These are phyloP conservation scores for Galagoides demidoff DNA, from an alignment of 2,797 vertebrate genomes.

Conservation along the genomic window DNA sequence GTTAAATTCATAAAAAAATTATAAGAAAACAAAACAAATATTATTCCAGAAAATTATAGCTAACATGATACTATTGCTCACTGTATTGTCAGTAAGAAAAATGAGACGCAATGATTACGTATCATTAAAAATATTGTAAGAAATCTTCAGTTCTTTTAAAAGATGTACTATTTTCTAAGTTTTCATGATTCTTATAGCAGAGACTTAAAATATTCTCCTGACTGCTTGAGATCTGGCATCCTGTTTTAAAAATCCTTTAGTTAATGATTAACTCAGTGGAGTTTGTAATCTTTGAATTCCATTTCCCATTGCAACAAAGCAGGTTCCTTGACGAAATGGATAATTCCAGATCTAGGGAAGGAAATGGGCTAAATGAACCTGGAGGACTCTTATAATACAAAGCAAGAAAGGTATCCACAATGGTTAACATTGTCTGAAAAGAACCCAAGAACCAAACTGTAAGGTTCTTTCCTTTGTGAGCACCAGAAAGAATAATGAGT, in stretches of 20 bases:
- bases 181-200: not conserved
- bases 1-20: not conserved
- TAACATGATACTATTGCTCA: not conserved
- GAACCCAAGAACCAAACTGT: not conserved
- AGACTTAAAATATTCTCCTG: not conserved
- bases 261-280: not conserved
- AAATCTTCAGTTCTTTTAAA: not conserved
- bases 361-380: not conserved
- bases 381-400: not conserved
- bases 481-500: not conserved
- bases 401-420: not conserved
- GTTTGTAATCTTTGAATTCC: not conserved
- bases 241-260: not conserved
- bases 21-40: not conserved
- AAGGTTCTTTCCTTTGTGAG: not conserved
- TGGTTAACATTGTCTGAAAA: not conserved
- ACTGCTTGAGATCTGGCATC: not conserved
- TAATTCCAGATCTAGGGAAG: not conserved
- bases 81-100: not conserved
- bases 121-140: not conserved
- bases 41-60: not conserved
- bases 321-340: not conserved
- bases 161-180: not conserved
- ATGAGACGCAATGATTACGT: not conserved
- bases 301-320: not conserved